Base-by-base conservation (phyloP, 2,888 invertebrate species). In the Drosophila greeni region DNA sequence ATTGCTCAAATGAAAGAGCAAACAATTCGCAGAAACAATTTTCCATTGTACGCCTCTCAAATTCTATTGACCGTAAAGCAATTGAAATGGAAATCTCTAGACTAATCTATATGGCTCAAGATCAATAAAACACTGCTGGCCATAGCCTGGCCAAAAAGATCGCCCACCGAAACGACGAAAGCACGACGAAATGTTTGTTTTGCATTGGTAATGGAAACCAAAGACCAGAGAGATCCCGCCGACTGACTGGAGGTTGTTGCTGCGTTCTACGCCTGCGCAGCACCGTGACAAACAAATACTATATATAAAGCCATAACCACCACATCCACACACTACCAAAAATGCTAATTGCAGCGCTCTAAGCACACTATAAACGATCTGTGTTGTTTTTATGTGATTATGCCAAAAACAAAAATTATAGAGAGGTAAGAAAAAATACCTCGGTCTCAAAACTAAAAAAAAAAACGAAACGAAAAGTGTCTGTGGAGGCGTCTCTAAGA, bases 401-500 rank as follows among this genome's bases (percentile, higher is more conserved):
- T 58, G 53, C 62, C 67, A 57, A 80, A 71, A 68, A 40, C 60
- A 62, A 36, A 39, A 47, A 39, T 26, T n/a, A 39, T 42, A 62
- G 29, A 62, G 29, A 42, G 55, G 40, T 53, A 40, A 52, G 53
- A 61, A 59, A 59, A 55, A 60, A 67, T 61, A 33, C 70, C 61
- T 79, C 64, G 33, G 53, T n/a, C 52, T 24, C 9, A 26, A 42
- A 42, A 24, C 24, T 24, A 40, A 23, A 40, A 42, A 40, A 64
- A n/a, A n/a, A n/a, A n/a, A n/a, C n/a, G n/a, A n/a, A n/a, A n/a
- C n/a, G n/a, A n/a, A n/a, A 68, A 82, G 76, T 75, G 82, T 82
- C 72, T 84, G 79, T 82, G 79, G 83, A 82, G 81, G 81, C 81
- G 81, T 80, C 75, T 79, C 75, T 80, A 75, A 83, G 81, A 81